Percentiles rank a stretch among this genome's conserved stretches.
phyloP scores from a whole-genome alignment of 2,113 vertebrate species.

The Ivindomyrus marchei region DNA sequence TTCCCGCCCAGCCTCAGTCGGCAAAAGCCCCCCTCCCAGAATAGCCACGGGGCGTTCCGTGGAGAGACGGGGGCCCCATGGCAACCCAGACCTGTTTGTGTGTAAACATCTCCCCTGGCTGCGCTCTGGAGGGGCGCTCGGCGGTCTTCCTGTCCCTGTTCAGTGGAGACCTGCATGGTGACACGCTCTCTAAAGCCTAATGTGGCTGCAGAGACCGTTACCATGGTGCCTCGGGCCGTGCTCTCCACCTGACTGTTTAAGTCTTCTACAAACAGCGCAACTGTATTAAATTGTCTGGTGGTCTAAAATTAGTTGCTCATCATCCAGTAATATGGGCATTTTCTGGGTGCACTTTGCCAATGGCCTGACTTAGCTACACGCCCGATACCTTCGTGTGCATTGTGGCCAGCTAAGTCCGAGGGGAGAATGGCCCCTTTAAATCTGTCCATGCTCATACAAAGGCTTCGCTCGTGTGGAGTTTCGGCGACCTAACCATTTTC shows the following conservation, averaged over 20 bases:
- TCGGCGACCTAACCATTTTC: background rate
- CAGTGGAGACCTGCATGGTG: background rate
- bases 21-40: background rate
- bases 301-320: background rate
- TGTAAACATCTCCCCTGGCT: conserved; percentile 10
- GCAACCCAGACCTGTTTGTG: conserved; percentile 17
- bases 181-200: background rate
- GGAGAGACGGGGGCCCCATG: background rate
- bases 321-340: background rate
- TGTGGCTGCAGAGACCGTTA: background rate
- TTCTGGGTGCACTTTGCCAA: background rate
- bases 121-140: background rate
- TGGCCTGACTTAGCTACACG: background rate
- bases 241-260: background rate
- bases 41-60: background rate
- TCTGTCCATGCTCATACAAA: background rate
- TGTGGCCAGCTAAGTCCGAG: background rate
- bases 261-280: background rate
- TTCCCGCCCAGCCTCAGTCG: background rate
- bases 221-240: background rate
- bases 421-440: background rate
- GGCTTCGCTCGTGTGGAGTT: background rate
- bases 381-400: background rate
- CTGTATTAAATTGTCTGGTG: background rate
- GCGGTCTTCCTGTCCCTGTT: conserved; percentile 3